Conservation (phyloP, 2,113 vertebrate species). For the Pogonocichla stellata region DNA sequence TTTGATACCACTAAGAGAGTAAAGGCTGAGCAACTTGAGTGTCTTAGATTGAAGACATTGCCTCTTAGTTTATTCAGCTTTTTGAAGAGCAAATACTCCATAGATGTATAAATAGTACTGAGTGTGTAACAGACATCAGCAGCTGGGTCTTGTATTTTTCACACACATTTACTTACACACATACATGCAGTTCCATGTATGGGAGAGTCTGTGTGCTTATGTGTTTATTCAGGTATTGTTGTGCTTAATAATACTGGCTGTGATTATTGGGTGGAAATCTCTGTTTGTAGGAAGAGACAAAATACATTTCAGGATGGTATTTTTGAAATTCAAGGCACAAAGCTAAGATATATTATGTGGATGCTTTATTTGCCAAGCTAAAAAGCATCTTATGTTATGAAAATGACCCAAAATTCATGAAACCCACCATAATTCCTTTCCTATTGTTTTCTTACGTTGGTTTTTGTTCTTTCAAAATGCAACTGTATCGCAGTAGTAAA, state of each 20-base stretch:
- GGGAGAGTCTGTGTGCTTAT: neutral
- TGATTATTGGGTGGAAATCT: neutral
- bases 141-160: neutral
- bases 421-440: neutral
- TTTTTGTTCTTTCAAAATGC: neutral
- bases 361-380: neutral
- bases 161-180: neutral
- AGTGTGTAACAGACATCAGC: neutral
- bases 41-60: neutral
- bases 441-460: fast-evolving
- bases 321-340: neutral
- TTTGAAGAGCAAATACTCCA: neutral
- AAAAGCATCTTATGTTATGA: neutral
- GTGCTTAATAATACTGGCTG: neutral
- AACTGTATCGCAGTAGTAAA: neutral
- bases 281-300: neutral
- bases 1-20: neutral
- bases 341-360: neutral
- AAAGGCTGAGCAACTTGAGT: neutral
- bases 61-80: neutral
- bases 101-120: neutral
- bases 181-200: neutral
- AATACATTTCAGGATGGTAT: neutral
- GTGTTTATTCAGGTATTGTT: neutral
- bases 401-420: neutral